Evolutionary conservation across 2,113 vertebrate genomes (phyloP).

Genomic region (Narcine bancroftii): DNA sequence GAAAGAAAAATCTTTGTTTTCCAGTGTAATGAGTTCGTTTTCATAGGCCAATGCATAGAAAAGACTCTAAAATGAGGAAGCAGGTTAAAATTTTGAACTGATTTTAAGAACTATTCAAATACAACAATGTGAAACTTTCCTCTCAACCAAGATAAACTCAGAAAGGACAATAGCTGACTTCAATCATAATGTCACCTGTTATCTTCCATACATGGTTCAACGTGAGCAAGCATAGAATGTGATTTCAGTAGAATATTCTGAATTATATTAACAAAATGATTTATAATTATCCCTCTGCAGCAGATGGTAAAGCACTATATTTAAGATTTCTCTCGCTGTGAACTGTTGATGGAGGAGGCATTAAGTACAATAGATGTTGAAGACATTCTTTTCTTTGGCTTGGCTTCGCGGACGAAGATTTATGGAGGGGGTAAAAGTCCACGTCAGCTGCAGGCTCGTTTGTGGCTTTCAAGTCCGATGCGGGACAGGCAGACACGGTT

Average conservation of each 20-base stretch:
- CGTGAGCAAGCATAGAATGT: too few species aligned
- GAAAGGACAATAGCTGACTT: background rate
- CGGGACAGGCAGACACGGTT: too few species aligned
- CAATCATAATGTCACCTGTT: background rate
- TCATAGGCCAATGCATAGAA: background rate
- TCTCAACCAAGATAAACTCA: background rate
- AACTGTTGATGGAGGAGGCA: background rate
- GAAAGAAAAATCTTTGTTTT: too few species aligned
- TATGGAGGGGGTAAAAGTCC: too few species aligned
- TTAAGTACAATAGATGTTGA: background rate
- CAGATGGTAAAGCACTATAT: background rate
- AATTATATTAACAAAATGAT: background rate
- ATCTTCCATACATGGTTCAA: background rate
- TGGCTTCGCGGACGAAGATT: too few species aligned
- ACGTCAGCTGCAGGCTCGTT: too few species aligned
- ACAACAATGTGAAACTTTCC: background rate
- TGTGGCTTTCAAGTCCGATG: too few species aligned
- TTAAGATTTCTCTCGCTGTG: background rate
- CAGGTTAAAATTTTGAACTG: background rate
- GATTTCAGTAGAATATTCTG: background rate
- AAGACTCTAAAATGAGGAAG: background rate
- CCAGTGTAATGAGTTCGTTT: too few species aligned
- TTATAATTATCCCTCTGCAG: too few species aligned
- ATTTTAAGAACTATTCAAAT: background rate
- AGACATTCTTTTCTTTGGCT: too few species aligned